Evolutionary conservation across 2,113 vertebrate genomes (phyloP).

Genomic region (Ammodytes marinus): DNA sequence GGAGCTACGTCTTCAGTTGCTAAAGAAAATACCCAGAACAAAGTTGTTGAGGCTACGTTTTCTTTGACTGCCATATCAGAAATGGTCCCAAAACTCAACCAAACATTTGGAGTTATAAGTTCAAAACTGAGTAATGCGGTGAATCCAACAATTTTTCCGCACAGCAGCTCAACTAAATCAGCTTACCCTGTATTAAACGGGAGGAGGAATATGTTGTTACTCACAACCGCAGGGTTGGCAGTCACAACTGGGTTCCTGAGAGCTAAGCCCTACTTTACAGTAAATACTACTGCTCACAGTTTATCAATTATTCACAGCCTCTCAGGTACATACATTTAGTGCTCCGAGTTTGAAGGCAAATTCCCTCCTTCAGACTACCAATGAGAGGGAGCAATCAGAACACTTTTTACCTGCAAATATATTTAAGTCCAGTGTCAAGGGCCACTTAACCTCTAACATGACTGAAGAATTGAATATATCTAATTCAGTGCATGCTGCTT

Average conservation of each 20-base stretch:
- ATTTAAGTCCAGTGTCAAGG: constrained; percentile 32
- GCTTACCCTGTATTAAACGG: constrained; percentile 7
- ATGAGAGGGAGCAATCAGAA: constrained; percentile 22
- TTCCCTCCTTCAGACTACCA: constrained; percentile 20
- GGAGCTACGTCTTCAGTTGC: neutral
- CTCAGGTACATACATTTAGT: constrained; percentile 52
- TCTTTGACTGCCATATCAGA: neutral
- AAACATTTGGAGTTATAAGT: neutral
- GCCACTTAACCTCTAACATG: constrained; percentile 29
- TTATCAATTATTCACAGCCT: constrained; percentile 67
- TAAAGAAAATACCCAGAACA: constrained; percentile 6
- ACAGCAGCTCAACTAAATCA: constrained; percentile 18
- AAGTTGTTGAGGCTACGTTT: neutral
- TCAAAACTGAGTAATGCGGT: constrained; percentile 11
- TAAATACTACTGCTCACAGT: constrained; percentile 54
- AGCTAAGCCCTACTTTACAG: constrained; percentile 48
- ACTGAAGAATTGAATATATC: constrained; percentile 18
- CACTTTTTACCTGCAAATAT: constrained; percentile 14
- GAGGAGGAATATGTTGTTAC: constrained; percentile 30
- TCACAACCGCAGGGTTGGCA: constrained; percentile 17
- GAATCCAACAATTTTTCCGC: constrained; percentile 5
- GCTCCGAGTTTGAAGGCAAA: constrained; percentile 20
- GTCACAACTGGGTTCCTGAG: constrained; percentile 25
- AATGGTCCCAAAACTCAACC: neutral
- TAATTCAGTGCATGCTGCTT: constrained; percentile 9